Evolutionary conservation across 1,140 invertebrate genomes (phyloP).

Genomic region (Adelges cooleyi): DNA sequence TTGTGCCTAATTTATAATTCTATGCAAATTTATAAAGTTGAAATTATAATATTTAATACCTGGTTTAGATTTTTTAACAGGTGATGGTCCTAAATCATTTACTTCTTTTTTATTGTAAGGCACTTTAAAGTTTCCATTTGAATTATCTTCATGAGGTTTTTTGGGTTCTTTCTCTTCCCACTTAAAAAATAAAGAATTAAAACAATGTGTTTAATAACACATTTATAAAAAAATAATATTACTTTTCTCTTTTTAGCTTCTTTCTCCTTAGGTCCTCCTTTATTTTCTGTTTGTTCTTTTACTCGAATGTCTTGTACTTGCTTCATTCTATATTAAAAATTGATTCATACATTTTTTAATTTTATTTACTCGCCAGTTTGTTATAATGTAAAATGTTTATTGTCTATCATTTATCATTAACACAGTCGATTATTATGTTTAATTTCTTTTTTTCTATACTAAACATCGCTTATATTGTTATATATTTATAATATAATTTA

Average conservation of each 20-base stretch:
- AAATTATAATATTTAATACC: too few relatives aligned
- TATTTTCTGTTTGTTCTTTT: background rate
- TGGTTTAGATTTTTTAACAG: constrained; percentile 6
- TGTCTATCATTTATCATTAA: too few relatives aligned
- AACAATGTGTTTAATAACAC: too few relatives aligned
- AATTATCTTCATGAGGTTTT: background rate
- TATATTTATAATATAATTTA: too few relatives aligned
- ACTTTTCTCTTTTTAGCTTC: constrained; percentile 24
- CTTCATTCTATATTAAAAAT: constrained; percentile 12
- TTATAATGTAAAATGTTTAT: too few relatives aligned
- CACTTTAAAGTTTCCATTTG: constrained; percentile 10
- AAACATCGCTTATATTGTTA: too few relatives aligned
- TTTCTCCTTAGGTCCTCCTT: background rate
- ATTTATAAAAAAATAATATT: background rate
- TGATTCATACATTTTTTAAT: too few relatives aligned
- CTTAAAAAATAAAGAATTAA: background rate
- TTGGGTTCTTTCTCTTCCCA: constrained; percentile 6
- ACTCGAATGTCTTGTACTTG: background rate
- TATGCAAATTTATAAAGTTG: too few relatives aligned
- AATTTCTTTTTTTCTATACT: too few relatives aligned
- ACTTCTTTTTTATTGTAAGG: background rate
- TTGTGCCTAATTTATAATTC: too few relatives aligned
- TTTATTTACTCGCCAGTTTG: too few relatives aligned
- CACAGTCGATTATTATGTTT: too few relatives aligned
- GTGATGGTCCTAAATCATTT: background rate